Conservation (phyloP, 2,888 invertebrate species). For the Liodrosophila aerea region DNA sequence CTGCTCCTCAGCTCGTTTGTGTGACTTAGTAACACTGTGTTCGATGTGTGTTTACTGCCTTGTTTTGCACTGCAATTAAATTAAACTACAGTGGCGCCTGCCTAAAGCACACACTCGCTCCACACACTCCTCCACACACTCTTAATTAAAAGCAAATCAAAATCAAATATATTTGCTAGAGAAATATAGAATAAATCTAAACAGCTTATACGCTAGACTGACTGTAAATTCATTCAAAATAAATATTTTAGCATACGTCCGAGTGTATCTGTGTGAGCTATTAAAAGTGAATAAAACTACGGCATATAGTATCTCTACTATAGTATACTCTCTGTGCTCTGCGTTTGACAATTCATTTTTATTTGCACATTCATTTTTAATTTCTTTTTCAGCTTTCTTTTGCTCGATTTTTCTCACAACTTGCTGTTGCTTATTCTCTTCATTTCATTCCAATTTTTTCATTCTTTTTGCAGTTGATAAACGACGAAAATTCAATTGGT, state of each 20-base stretch:
- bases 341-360: slow-evolving; percentile 16
- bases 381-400: background rate
- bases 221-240: too few relatives aligned
- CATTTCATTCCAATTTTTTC: background rate
- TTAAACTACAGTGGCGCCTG: slow-evolving; percentile 40
- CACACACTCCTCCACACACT: too few relatives aligned
- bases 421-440: background rate
- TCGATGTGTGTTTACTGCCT: slow-evolving; percentile 54
- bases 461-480: slow-evolving; percentile 39
- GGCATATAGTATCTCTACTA: slow-evolving; percentile 1
- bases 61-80: slow-evolving; percentile 65
- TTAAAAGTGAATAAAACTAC: slow-evolving; percentile 5
- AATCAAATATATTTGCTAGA: too few relatives aligned
- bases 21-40: slow-evolving; percentile 59
- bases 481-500: slow-evolving; percentile 61
- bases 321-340: background rate
- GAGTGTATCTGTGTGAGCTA: slow-evolving; percentile 2
- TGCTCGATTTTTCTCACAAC: background rate
- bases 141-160: background rate
- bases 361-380: slow-evolving; percentile 10
- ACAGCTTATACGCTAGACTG: too few relatives aligned
- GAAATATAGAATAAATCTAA: too few relatives aligned
- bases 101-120: too few relatives aligned
- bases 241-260: too few relatives aligned
- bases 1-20: slow-evolving; percentile 1